These are phyloP conservation scores for Samia ricini DNA, from an alignment of 1,140 invertebrate species.

Conservation along the genomic window DNA sequence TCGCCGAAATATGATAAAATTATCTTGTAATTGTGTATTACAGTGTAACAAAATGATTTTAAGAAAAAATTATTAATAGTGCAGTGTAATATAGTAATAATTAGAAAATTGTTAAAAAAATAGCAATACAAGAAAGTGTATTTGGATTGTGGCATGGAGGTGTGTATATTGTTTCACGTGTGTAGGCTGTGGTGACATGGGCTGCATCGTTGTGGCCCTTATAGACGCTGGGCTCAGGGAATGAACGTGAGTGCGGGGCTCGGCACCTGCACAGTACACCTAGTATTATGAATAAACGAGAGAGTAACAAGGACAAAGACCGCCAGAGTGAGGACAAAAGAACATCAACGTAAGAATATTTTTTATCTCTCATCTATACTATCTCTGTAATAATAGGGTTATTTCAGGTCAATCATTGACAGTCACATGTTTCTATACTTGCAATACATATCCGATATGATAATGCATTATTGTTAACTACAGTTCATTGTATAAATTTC, in stretches of 20 bases:
- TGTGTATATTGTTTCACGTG: constrained; percentile 36
- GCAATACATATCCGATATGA: constrained; percentile 12
- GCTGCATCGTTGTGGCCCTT: constrained; percentile 48
- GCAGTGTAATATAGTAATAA: constrained; percentile 55
- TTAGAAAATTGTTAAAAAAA: constrained; percentile 50
- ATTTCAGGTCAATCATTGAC: neutral
- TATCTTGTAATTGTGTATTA: constrained; percentile 44
- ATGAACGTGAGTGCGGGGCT: constrained; percentile 61
- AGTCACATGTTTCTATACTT: neutral
- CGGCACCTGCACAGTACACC: constrained; percentile 61
- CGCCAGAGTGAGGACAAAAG: constrained; percentile 74
- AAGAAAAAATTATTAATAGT: constrained; percentile 68
- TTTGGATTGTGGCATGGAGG: constrained; percentile 61
- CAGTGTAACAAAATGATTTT: constrained; percentile 73
- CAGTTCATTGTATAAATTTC: too few species aligned
- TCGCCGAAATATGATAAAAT: constrained; percentile 60
- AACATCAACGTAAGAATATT: constrained; percentile 65
- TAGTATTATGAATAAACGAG: constrained; percentile 77
- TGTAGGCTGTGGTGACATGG: constrained; percentile 67
- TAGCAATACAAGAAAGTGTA: constrained; percentile 48
- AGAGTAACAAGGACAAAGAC: constrained; percentile 72
- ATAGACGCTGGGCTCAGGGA: constrained; percentile 57
- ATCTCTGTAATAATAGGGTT: neutral
- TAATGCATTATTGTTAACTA: constrained; percentile 8
- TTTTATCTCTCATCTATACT: neutral